These are phyloP conservation scores for Leucophenga varia DNA, from an alignment of 1,140 invertebrate species.

Conservation along the genomic window DNA sequence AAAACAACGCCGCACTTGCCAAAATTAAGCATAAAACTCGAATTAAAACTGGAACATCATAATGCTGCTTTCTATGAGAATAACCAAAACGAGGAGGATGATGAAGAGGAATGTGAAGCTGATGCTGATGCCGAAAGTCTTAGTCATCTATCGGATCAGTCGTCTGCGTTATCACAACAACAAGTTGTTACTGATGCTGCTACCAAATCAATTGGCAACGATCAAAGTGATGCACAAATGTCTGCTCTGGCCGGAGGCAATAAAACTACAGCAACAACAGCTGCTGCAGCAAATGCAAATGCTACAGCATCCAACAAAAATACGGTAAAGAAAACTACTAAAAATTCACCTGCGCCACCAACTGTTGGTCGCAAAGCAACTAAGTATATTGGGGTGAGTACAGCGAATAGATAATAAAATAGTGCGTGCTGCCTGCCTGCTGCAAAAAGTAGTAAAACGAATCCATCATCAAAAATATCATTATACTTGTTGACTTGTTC, in stretches of 20 bases:
- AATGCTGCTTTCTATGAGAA: conserved; percentile 51
- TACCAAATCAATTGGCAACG: conserved; percentile 4
- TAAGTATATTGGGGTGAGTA: conserved; percentile 64
- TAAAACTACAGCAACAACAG: conserved; percentile 10
- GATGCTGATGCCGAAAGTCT: conserved; percentile 42
- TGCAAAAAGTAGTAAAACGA: conserved; percentile 9
- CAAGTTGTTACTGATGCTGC: conserved; percentile 4
- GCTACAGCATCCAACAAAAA: conserved; percentile 27
- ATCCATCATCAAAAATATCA: background rate
- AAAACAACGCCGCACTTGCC: conserved; percentile 51
- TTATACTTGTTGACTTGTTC: background rate
- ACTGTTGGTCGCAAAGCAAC: conserved; percentile 63
- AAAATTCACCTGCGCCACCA: conserved; percentile 57
- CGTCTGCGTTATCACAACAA: conserved; percentile 25
- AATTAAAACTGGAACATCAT: conserved; percentile 51
- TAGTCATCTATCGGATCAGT: conserved; percentile 44
- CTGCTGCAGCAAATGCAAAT: conserved; percentile 6
- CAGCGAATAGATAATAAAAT: conserved; percentile 40
- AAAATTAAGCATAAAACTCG: conserved; percentile 49
- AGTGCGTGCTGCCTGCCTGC: conserved; percentile 39
- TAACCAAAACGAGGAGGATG: conserved; percentile 33
- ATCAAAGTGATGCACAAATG: no score
- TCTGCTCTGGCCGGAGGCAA: no score
- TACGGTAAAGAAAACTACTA: conserved; percentile 51
- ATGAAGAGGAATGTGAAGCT: conserved; percentile 35